These are phyloP conservation scores for Melinopterus prodromus DNA, from an alignment of 2,888 invertebrate genomes.

Conservation along the genomic window DNA sequence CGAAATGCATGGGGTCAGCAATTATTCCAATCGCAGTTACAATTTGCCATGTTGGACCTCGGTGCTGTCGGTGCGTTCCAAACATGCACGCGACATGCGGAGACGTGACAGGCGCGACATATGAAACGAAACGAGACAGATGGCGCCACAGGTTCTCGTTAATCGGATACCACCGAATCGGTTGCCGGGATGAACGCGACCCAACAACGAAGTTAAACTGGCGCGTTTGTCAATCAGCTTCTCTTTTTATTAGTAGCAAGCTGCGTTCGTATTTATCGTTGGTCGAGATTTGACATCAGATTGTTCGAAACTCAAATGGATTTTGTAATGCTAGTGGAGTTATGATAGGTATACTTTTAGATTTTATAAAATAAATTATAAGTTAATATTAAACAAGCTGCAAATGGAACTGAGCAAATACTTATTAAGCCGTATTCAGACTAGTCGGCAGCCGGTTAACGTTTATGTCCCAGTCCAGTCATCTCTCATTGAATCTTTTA, in stretches of 20 bases:
- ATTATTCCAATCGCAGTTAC: constrained; percentile 42
- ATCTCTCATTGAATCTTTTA: too few relatives aligned
- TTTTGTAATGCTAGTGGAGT: too few relatives aligned
- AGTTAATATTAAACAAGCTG: too few relatives aligned
- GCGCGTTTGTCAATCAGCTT: neutral
- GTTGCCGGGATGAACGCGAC: neutral
- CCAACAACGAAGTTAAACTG: neutral
- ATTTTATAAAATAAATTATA: too few relatives aligned
- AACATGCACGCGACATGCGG: constrained; percentile 36
- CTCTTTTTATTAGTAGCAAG: neutral
- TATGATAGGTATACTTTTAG: too few relatives aligned
- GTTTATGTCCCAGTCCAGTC: too few relatives aligned
- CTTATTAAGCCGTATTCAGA: too few relatives aligned
- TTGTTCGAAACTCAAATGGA: too few relatives aligned
- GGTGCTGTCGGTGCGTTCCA: constrained; percentile 44
- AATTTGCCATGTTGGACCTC: constrained; percentile 43
- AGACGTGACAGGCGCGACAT: constrained; percentile 16
- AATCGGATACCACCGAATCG: neutral
- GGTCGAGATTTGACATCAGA: too few relatives aligned
- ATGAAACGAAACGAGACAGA: neutral
- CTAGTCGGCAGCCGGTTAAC: too few relatives aligned
- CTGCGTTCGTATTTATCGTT: neutral
- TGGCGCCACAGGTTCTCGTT: neutral
- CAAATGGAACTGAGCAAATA: too few relatives aligned
- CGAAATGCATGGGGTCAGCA: constrained; percentile 35